These are phyloP conservation scores for Noctua janthe DNA, from an alignment of 2,888 invertebrate species.

Conservation along the genomic window DNA sequence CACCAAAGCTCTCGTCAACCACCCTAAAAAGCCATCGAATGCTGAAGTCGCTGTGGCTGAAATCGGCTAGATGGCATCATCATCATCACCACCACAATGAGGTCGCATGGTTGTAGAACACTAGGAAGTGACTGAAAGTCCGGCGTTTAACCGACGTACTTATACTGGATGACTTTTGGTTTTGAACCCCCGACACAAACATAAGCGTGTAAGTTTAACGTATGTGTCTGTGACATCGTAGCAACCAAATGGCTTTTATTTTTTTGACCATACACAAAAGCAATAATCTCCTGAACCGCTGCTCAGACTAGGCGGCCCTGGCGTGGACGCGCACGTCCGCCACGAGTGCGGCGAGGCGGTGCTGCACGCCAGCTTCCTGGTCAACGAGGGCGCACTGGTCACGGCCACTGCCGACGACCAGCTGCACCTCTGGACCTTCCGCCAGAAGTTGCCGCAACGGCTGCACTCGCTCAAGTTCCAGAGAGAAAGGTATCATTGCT, in stretches of 20 bases:
- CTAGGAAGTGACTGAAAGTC: background rate
- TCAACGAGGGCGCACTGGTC: constrained; percentile 99
- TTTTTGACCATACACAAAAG: background rate
- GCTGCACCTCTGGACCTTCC: constrained; percentile 99
- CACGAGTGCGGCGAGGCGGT: constrained; percentile 96
- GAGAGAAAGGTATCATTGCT: constrained; percentile 94
- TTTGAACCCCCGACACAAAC: background rate
- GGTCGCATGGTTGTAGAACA: background rate
- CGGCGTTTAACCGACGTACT: background rate
- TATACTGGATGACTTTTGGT: background rate
- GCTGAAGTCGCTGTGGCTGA: too few relatives aligned
- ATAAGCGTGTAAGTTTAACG: background rate
- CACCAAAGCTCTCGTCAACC: too few relatives aligned
- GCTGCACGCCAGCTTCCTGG: constrained; percentile 97
- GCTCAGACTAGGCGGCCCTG: constrained; percentile 97
- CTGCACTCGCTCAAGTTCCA: constrained; percentile 99
- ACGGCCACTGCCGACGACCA: constrained; percentile 99
- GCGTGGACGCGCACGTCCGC: constrained; percentile 98
- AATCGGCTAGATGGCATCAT: too few relatives aligned
- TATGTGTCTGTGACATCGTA: background rate
- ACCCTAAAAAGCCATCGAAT: too few relatives aligned
- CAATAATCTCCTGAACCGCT: constrained; percentile 75
- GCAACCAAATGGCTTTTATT: background rate
- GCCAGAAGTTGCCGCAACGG: constrained; percentile 98
- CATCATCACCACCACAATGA: background rate